Conservation (phyloP, 2,888 invertebrate species). For the Mimachlamys varia region DNA sequence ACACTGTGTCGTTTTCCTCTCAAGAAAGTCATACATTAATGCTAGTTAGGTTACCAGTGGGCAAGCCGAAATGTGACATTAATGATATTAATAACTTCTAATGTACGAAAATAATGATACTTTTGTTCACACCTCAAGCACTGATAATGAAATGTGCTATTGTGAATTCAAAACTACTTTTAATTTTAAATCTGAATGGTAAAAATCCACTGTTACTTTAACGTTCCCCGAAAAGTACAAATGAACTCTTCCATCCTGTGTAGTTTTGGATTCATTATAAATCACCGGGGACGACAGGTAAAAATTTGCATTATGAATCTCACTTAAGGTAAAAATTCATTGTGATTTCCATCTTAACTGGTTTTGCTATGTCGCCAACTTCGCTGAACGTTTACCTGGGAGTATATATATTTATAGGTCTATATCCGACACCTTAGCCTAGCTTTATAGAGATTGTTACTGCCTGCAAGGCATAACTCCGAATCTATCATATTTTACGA, state of each 20-base stretch:
- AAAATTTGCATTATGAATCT: neutral
- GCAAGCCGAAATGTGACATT: neutral
- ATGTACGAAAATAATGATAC: neutral
- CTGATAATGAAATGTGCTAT: neutral
- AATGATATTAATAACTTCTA: neutral
- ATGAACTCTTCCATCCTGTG: neutral
- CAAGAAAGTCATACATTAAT: neutral
- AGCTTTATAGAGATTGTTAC: neutral
- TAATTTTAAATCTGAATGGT: neutral
- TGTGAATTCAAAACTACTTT: neutral
- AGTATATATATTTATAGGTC: neutral
- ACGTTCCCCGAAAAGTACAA: neutral
- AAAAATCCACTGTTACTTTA: neutral
- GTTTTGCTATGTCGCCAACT: conserved; percentile 9
- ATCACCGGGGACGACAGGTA: neutral
- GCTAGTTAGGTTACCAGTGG: neutral
- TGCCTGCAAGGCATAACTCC: neutral
- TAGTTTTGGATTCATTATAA: neutral
- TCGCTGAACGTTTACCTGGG: neutral
- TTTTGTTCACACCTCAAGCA: neutral
- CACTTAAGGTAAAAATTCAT: neutral
- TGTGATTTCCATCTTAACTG: neutral
- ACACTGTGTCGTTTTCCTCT: conserved; percentile 6
- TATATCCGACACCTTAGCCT: conserved; percentile 8
- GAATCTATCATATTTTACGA: neutral